Base-by-base conservation (phyloP, 2,113 vertebrate species). In the Xiphophorus maculatus region DNA sequence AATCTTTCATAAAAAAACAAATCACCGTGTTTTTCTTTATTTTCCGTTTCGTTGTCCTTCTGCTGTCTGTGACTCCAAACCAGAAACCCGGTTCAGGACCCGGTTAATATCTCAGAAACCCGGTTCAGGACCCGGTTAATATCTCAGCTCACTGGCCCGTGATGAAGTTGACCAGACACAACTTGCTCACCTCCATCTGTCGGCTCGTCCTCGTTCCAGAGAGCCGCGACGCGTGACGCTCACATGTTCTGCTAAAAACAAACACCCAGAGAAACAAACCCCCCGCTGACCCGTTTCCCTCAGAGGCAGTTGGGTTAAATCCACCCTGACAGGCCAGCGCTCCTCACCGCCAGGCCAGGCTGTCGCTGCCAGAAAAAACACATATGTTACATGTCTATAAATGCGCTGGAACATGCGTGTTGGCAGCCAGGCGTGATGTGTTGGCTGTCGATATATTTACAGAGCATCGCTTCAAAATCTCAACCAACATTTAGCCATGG, bases 101-200 rank as follows among this genome's bases (percentile, higher is more conserved):
- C 42, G 51, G 77, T 66, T 87, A 33, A 87, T 89, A 81, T 86
- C 74, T 79, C 33, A 84, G 69, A n/a, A 76, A 3, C 22, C 28
- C 60, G 61, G 78, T 32, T 73, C 73, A 77, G 66, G 79, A 73
- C 71, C 78, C 42, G 51, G 77, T 69, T 87, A 30, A 86, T 89
- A 80, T 86, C 74, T 79, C 75, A 76, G 84, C 54, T 83, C 77
- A 19, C 42, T 90, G 89, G 82, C 75, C 89, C 79, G 63, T 90
- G 79, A 88, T 42, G 77, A 82, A 87, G 90, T 88, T 85, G 89
- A 92, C 84, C 84, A 90, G 87, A 89, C 86, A 80, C 75, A 66
- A 79, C 37, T 63, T 67, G 30, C 70, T 77, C 73, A 1, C 58
- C 79, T 71, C 87, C 89, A 89, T 90, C 88, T 92, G 90, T 87